Percentiles rank a stretch among this genome's conserved stretches.
phyloP scores from a whole-genome alignment of 92 coral and sea anemone genomes.

The Zoanthus sansibaricus region DNA sequence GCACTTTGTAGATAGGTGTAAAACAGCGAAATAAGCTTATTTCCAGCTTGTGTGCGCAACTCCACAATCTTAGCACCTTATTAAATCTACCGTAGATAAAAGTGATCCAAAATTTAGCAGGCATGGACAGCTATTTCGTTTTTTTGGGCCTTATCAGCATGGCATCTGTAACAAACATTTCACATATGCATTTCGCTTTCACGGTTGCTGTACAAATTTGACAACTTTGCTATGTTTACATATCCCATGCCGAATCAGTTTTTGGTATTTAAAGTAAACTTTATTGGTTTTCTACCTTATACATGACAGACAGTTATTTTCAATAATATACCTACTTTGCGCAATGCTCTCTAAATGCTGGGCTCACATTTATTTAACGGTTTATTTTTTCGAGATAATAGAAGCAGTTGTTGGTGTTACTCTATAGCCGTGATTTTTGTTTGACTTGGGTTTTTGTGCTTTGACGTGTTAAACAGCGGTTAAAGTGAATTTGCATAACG shows the following conservation, averaged over 20 bases:
- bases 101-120: no score
- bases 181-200: no score
- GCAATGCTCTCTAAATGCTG: no score
- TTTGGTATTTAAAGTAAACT: neutral
- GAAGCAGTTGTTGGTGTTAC: neutral
- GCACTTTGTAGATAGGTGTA: no score
- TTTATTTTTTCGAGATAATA: neutral
- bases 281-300: neutral
- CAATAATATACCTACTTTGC: no score
- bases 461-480: slow-evolving; percentile 41
- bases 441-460: slow-evolving; percentile 6
- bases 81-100: no score
- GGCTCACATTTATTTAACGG: neutral
- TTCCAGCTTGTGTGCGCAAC: no score
- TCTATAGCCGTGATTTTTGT: slow-evolving; percentile 16
- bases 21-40: no score
- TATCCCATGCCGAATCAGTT: neutral
- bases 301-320: neutral
- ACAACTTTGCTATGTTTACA: slow-evolving; percentile 7
- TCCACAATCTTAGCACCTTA: no score
- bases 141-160: no score
- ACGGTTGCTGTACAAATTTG: neutral
- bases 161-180: no score
- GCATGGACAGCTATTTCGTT: no score
- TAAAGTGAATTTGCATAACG: slow-evolving; percentile 43